Evolutionary conservation across 2,797 vertebrate genomes (phyloP), one percentile per base, ranked within the genome.

Genomic region (Apodemus agrarius): DNA sequence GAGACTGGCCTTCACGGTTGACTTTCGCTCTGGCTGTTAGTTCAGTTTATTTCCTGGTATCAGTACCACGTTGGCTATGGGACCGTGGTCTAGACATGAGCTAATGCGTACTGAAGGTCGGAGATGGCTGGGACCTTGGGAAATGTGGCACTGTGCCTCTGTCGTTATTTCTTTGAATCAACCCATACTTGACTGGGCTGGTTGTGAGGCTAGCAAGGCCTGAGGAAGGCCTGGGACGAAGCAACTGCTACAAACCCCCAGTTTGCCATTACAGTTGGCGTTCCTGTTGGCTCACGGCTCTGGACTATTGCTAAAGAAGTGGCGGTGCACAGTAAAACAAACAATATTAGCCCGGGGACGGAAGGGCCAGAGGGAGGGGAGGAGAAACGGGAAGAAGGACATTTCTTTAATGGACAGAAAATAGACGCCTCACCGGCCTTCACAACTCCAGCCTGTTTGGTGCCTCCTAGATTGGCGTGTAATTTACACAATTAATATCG

Each of bases 231-330:
- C 37, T 31, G 37, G 2, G 11, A 79, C 0, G 59, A 86, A 1
- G 52, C 0, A 0, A 46, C 21, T 46, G 89, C 52, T 0, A 7
- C 59, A 16, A 88, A 59, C n/a, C 88, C 80, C 0, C 3, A 12
- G 57, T 43, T n/a, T 65, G 54, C 76, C 24, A 0, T 17, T 14
- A 14, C 34, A 75, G 13, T 17, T 4, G 26, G 78, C 21, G 6
- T 1, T 22, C 11, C 69, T 57, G 49, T 52, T 17, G 14, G 24
- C 2, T 83, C 57, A 17, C n/a, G 10, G 17, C 40, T 57, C 34
- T 0, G 34, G 1, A 4, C 57, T 34, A 0, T n/a, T 2, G 43
- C 31, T 37, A 34, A 79, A 37, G 0, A 89, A 46, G 21, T 34
- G 85, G 82, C 57, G 81, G 14, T 3, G 10, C 3, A 0, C 5